Conservation (phyloP, 37 sponge, comb jelly and placozoan genomes). For the Tethya wilhelma region DNA sequence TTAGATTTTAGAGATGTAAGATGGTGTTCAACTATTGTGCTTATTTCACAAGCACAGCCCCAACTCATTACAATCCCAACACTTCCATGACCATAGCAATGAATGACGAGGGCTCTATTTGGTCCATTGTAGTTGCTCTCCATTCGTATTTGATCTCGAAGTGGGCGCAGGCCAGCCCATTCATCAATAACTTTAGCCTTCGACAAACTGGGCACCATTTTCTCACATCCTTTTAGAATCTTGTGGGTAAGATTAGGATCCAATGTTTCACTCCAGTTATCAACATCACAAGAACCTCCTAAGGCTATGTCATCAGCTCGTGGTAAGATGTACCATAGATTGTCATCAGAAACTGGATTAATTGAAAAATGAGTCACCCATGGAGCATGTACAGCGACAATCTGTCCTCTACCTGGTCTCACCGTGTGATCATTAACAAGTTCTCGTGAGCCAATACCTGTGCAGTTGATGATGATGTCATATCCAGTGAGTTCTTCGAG, state of each 20-base stretch:
- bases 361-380: conserved; percentile 62
- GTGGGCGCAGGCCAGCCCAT: conserved; percentile 62
- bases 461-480: conserved; percentile 76
- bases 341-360: not conserved
- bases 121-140: conserved; percentile 22
- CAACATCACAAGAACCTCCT: conserved; percentile 46
- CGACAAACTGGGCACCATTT: conserved; percentile 42
- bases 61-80: conserved; percentile 44
- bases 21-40: too few relatives aligned
- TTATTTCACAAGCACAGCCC: conserved; percentile 78
- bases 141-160: conserved; percentile 37
- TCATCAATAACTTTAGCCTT: conserved; percentile 39
- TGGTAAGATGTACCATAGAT: conserved; percentile 41
- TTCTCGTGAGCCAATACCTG: conserved; percentile 60
- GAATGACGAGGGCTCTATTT: conserved; percentile 28
- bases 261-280: conserved; percentile 7
- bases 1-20: too few relatives aligned
- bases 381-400: conserved; percentile 61
- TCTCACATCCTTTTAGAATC: conserved; percentile 23
- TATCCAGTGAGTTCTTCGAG: conserved; percentile 33
- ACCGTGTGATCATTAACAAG: conserved; percentile 45
- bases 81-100: conserved; percentile 88
- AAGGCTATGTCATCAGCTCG: conserved; percentile 26
- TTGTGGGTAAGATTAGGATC: not conserved
- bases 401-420: conserved; percentile 62